Conservation (phyloP, 1,140 invertebrate species). For the Mactra quadrangularis region DNA sequence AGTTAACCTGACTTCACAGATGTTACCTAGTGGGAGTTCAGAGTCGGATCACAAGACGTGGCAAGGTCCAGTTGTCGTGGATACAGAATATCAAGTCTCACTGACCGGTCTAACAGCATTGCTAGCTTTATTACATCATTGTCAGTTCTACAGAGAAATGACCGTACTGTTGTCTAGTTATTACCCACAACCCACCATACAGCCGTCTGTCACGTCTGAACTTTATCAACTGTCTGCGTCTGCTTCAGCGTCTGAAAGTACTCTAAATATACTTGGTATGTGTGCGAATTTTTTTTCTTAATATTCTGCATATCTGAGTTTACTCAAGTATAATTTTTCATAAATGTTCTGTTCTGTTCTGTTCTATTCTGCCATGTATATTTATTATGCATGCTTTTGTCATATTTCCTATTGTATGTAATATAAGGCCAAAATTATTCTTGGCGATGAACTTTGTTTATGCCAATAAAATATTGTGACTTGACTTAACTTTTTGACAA, state of each 20-base stretch:
- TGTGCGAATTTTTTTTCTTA: too few species aligned
- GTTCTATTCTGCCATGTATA: too few species aligned
- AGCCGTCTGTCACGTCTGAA: constrained; percentile 72
- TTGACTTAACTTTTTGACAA: too few species aligned
- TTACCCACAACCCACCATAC: constrained; percentile 76
- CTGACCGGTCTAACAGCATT: constrained; percentile 77
- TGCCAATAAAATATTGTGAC: too few species aligned
- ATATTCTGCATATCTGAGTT: too few species aligned
- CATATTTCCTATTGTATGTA: too few species aligned
- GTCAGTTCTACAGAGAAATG: constrained; percentile 79
- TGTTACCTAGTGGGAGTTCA: constrained; percentile 76
- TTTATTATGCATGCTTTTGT: too few species aligned
- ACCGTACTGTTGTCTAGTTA: constrained; percentile 75
- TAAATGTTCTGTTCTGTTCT: too few species aligned
- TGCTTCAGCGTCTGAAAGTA: constrained; percentile 69
- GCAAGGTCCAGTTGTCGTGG: constrained; percentile 80
- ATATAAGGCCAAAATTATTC: too few species aligned
- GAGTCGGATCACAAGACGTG: constrained; percentile 73
- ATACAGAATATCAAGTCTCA: constrained; percentile 78
- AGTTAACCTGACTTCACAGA: constrained; percentile 81
- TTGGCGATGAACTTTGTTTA: too few species aligned
- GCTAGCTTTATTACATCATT: constrained; percentile 78
- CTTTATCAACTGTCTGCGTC: constrained; percentile 63
- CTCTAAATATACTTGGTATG: constrained; percentile 76
- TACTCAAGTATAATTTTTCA: too few species aligned